Conservation (phyloP, 2,888 invertebrate species). For the Drosophila subquinaria region DNA sequence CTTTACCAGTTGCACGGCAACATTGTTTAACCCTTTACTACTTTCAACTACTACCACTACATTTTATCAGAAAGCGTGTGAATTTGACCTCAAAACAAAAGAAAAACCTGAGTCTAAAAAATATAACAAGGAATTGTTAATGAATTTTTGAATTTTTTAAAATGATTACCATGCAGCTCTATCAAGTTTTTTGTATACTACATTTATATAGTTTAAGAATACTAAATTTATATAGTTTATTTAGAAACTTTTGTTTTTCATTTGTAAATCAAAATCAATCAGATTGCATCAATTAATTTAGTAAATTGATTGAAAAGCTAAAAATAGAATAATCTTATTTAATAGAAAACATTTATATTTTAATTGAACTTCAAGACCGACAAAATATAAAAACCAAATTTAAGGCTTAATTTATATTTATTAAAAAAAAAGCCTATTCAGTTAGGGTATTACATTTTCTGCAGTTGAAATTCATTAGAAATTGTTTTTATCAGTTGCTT, state of each 20-base stretch:
- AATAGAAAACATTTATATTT: not conserved
- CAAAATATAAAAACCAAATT: not conserved
- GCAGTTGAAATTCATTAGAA: not conserved
- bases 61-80: not conserved
- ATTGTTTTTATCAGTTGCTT: slow-evolving; percentile 4
- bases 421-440: not conserved
- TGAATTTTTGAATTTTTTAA: too few species aligned
- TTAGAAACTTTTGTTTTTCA: not conserved
- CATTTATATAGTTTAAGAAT: too few species aligned
- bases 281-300: not conserved
- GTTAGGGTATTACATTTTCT: not conserved
- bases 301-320: not conserved
- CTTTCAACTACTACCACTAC: not conserved
- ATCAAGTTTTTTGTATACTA: too few species aligned
- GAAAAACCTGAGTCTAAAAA: too few species aligned
- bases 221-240: not conserved
- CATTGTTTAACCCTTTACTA: slow-evolving; percentile 5
- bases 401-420: not conserved
- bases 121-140: too few species aligned
- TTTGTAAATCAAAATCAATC: not conserved
- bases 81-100: not conserved
- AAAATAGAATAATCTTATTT: not conserved
- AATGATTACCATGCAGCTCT: too few species aligned
- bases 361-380: not conserved
- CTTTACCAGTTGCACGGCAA: slow-evolving; percentile 7